Evolutionary conservation across 2,888 invertebrate genomes (phyloP).

Genomic region (Parelbella ahira): DNA sequence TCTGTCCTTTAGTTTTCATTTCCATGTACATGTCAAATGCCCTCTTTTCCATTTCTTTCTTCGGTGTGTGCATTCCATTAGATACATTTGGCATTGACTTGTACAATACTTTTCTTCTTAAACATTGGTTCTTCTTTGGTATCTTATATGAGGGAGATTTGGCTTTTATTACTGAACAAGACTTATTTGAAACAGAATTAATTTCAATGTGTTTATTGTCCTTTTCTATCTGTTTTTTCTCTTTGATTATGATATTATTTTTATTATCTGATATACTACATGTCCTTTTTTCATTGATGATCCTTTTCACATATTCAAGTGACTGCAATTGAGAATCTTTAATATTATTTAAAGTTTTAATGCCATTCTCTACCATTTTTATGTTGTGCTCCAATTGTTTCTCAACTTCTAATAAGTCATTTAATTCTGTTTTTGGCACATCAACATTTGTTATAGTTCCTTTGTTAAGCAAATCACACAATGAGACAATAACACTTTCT

Average conservation of each 20-base stretch:
- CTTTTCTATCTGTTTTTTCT: constrained; percentile 32
- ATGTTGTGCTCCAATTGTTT: constrained; percentile 48
- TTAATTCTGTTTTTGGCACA: constrained; percentile 41
- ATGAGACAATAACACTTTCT: constrained; percentile 60
- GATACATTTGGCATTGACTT: constrained; percentile 61
- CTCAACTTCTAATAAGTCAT: constrained; percentile 49
- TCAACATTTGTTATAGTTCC: constrained; percentile 46
- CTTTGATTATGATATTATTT: constrained; percentile 37
- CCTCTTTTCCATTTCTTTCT: constrained; percentile 43
- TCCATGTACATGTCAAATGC: constrained; percentile 63
- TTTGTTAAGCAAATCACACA: constrained; percentile 61
- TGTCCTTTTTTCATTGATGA: constrained; percentile 46
- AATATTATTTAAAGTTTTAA: constrained; percentile 44
- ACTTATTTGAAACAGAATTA: constrained; percentile 35
- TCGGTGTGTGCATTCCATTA: constrained; percentile 40
- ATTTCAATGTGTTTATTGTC: constrained; percentile 32
- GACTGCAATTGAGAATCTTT: constrained; percentile 50
- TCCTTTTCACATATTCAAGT: constrained; percentile 46
- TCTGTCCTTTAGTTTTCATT: constrained; percentile 63
- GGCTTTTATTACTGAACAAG: constrained; percentile 50
- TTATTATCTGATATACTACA: constrained; percentile 2
- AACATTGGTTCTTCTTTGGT: constrained; percentile 54
- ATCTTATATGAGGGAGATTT: constrained; percentile 65
- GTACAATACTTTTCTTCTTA: constrained; percentile 51
- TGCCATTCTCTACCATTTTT: constrained; percentile 49